phyloP scores from a whole-genome alignment of 2,113 vertebrate species.

The Chloebia gouldiae region DNA sequence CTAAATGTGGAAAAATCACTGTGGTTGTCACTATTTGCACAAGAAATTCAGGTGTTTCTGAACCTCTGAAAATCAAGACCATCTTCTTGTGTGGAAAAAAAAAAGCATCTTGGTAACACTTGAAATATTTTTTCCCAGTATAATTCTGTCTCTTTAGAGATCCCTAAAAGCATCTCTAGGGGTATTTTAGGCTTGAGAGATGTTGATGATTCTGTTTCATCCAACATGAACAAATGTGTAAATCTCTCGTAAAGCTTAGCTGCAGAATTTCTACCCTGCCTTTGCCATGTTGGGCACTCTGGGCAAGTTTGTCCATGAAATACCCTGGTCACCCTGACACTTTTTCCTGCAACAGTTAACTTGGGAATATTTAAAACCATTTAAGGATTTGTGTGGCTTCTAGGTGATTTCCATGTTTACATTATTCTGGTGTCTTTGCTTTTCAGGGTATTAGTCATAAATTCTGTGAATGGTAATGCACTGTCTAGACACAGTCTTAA shows the following conservation, averaged over 20 bases:
- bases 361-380: not conserved
- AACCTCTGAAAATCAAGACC: not conserved
- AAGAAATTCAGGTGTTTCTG: not conserved
- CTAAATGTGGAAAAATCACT: not conserved
- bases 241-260: not conserved
- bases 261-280: not conserved
- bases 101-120: not conserved
- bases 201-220: not conserved
- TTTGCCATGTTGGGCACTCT: not conserved
- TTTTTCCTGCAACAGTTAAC: slow-evolving; percentile 3
- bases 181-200: not conserved
- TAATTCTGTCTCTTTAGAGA: not conserved
- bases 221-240: not conserved
- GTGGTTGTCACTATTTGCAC: not conserved
- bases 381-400: slow-evolving; percentile 4
- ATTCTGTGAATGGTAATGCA: slow-evolving; percentile 59
- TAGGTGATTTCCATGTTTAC: slow-evolving; percentile 37
- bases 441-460: slow-evolving; percentile 51
- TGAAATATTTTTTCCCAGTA: not conserved
- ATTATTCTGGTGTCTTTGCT: slow-evolving; percentile 25
- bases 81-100: not conserved
- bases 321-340: not conserved
- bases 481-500: slow-evolving; percentile 67
- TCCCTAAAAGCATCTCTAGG: not conserved
- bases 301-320: not conserved